Evolutionary conservation across 2,797 vertebrate genomes (phyloP).

Genomic region (Gallinago nigripennis): DNA sequence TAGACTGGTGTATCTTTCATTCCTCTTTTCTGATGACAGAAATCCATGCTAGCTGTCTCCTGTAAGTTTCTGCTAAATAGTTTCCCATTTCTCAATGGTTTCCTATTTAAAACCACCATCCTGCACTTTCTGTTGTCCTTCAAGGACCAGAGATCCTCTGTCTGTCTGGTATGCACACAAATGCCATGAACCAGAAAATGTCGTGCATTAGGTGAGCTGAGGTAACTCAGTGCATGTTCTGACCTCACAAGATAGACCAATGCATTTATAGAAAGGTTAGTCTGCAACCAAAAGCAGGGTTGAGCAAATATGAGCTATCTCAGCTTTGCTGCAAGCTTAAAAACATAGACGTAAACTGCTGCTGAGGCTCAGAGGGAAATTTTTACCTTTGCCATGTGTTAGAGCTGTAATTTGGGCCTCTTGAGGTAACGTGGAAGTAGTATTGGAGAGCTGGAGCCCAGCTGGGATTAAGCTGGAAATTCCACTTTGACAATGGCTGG

Average conservation of each 20-base stretch:
- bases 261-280: not conserved
- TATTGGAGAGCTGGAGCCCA: not conserved
- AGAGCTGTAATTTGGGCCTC: not conserved
- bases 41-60: not conserved
- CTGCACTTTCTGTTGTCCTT: not conserved
- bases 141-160: accelerated
- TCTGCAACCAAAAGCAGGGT: not conserved
- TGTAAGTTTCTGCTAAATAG: not conserved
- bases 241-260: not conserved
- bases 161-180: accelerated
- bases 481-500: not conserved
- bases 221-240: not conserved
- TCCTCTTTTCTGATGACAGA: not conserved
- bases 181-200: not conserved
- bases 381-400: not conserved
- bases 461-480: not conserved
- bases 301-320: not conserved
- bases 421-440: accelerated
- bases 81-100: not conserved
- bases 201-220: accelerated
- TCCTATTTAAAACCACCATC: not conserved
- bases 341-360: not conserved
- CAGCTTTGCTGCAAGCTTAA: not conserved
- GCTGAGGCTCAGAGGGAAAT: not conserved
- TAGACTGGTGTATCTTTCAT: not conserved